Evolutionary conservation across 2,888 invertebrate species (phyloP).

Genomic region (Limnephilus rhombicus): DNA sequence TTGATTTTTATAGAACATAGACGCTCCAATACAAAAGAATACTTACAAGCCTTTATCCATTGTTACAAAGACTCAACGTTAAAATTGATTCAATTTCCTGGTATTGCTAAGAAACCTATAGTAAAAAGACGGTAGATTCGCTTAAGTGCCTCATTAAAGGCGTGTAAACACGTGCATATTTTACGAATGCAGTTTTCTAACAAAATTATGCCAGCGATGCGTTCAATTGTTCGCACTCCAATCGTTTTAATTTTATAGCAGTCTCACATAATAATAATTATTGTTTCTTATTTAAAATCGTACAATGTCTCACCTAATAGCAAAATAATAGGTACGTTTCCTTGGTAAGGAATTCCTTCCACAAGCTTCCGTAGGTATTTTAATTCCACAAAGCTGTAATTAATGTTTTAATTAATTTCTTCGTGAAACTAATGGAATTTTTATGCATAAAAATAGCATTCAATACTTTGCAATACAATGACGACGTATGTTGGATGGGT

Average conservation of each 20-base stretch:
- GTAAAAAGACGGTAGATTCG: not conserved
- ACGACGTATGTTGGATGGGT: not conserved
- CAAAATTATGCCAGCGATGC: not conserved
- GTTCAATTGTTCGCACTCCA: not conserved
- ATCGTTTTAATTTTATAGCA: not conserved
- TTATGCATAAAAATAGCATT: not conserved
- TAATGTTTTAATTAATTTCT: not conserved
- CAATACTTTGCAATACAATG: not conserved
- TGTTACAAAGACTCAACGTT: not conserved
- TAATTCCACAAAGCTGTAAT: not conserved
- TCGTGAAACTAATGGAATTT: not conserved
- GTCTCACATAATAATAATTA: not conserved
- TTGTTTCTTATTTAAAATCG: not conserved
- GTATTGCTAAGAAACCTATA: not conserved
- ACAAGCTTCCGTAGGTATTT: not conserved
- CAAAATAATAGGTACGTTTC: not conserved
- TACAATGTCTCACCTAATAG: not conserved
- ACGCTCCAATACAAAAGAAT: not conserved
- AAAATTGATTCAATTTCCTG: not conserved
- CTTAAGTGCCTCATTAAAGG: not conserved
- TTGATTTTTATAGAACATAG: not conserved
- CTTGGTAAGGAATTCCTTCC: not conserved
- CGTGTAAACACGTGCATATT: conserved; percentile 6
- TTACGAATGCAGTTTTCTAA: not conserved
- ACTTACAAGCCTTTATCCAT: not conserved